Conservation (phyloP, 2,113 vertebrate genomes). For the Dicrurus megarhynchus region DNA sequence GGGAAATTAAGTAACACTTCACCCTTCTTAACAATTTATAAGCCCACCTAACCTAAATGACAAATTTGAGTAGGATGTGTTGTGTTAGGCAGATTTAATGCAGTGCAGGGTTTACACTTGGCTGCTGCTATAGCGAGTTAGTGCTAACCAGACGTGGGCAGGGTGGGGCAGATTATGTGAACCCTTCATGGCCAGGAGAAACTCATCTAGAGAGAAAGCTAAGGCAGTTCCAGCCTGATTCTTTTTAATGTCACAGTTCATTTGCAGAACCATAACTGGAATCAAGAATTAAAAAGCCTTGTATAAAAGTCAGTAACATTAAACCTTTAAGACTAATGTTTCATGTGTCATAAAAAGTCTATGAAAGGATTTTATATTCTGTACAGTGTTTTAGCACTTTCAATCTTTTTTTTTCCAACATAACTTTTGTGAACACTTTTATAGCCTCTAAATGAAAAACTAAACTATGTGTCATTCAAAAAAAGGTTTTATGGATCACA, state of each 20-base stretch:
- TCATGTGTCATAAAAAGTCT: conserved; percentile 87
- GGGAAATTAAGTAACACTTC: conserved; percentile 58
- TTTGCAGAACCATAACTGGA: conserved; percentile 85
- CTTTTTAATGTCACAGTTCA: conserved; percentile 88
- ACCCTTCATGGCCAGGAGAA: conserved; percentile 67
- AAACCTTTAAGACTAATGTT: conserved; percentile 87
- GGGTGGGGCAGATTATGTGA: conserved; percentile 58
- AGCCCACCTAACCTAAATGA: conserved; percentile 57
- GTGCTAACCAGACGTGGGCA: conserved; percentile 59
- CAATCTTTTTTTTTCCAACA: conserved; percentile 83
- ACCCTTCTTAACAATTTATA: conserved; percentile 57
- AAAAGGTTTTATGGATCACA: conserved; percentile 84
- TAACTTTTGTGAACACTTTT: conserved; percentile 89
- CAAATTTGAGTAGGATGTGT: conserved; percentile 56
- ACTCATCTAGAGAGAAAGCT: conserved; percentile 73
- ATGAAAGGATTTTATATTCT: conserved; percentile 88
- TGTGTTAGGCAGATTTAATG: conserved; percentile 54
- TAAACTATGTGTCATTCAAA: conserved; percentile 87
- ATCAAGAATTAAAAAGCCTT: conserved; percentile 86
- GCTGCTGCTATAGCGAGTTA: conserved; percentile 35
- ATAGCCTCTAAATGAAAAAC: conserved; percentile 87
- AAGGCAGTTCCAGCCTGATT: conserved; percentile 79
- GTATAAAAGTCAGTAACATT: conserved; percentile 87
- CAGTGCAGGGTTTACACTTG: conserved; percentile 55
- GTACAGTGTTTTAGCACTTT: conserved; percentile 84